Base-by-base conservation (phyloP, 2,797 vertebrate species). In the Enteromius thamalakanensis region DNA sequence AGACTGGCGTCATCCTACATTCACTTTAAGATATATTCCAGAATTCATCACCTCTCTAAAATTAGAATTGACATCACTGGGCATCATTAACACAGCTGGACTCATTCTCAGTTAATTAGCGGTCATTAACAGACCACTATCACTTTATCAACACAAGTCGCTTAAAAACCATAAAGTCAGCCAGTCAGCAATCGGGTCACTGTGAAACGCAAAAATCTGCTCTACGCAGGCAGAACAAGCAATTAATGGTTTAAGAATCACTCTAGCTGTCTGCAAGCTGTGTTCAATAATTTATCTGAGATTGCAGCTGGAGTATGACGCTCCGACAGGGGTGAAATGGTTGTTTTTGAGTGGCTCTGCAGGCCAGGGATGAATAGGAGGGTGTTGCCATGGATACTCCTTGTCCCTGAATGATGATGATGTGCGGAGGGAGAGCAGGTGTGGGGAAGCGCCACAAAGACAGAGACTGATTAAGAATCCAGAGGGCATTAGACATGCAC, bases 381-480 rank as follows among this genome's bases (percentile, higher is more conserved):
- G 65, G 80, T 92, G 94, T 95, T 94, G 88, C 92, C 90, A 94
- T 94, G 90, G 94, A 85, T 89, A 94, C 91, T 70, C 67, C 40
- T 75, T 51, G 82, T 76, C 79, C 78, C 83, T 80, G 81, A 88
- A 86, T 84, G 82, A 79, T 85, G 87, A 83, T 87, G 87, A 84
- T 88, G 84, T 23, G 51, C 62, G 10, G 82, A 85, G 87, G 90
- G 90, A 65, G 91, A 91, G 93, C 94, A 95, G 94, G 94, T 94
- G 94, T 90, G 68, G 90, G 88, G 86, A 32, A 69, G 89, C 80
- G 86, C 85, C 91, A 93, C 91, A 94, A 93, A 92, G 92, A 91
- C 76, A 78, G 88, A 91, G 89, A 83, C 91, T 91, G 90, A 94
- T 95, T 93, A 94, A 92, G 92, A 93, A 93, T 90, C 89, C 90